phyloP scores from a whole-genome alignment of 2,888 invertebrate species.

The Oscheius myriophilus region DNA sequence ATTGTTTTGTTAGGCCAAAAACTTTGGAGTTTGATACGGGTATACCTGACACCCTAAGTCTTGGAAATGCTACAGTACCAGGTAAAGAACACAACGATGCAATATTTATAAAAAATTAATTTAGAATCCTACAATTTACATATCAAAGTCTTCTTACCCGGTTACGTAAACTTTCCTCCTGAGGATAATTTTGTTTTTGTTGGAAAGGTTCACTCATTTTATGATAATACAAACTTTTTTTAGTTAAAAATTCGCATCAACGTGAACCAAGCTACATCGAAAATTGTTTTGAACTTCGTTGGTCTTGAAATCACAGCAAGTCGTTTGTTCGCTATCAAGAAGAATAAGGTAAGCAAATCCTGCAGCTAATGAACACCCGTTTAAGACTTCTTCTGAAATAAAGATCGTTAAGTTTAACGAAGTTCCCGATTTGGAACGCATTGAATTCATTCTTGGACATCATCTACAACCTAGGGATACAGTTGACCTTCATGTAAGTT shows the following conservation, averaged over 20 bases:
- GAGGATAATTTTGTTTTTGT: slow-evolving; percentile 61
- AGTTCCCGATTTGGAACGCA: neutral
- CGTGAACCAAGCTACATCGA: slow-evolving; percentile 41
- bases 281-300: slow-evolving; percentile 57
- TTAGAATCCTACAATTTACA: slow-evolving; percentile 55
- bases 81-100: neutral
- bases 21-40: neutral
- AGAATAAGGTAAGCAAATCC: neutral
- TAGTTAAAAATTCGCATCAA: slow-evolving; percentile 51
- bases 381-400: no score
- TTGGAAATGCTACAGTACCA: neutral
- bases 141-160: slow-evolving; percentile 64
- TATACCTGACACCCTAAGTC: neutral
- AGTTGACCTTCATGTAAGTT: neutral
- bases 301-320: neutral
- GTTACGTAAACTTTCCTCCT: slow-evolving; percentile 50
- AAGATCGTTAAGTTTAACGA: no score
- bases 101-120: neutral
- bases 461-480: neutral
- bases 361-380: no score
- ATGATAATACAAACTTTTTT: no score
- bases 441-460: neutral
- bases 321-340: neutral
- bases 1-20: neutral
- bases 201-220: no score